Base-by-base conservation (phyloP, 1,140 invertebrate species). In the Chironomus tepperi region DNA sequence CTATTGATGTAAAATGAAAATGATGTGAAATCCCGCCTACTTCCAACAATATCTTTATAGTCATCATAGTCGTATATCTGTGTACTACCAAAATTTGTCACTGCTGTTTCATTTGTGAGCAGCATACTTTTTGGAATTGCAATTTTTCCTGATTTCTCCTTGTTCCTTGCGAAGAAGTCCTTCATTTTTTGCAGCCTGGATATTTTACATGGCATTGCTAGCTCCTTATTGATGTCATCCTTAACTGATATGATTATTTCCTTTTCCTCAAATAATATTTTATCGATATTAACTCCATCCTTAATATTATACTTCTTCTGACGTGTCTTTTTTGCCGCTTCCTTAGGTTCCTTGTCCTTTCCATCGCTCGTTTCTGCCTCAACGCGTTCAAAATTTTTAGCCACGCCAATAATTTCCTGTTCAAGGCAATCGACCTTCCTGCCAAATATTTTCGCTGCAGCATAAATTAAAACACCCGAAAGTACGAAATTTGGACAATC, bases 11-110 rank as follows among this genome's bases (percentile, higher is more conserved):
- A 21, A 18, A 18, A 70, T 70, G 65, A 70, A 70, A 70, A 70
- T 21, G 65, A 70, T 70, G 65, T 70, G 10, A 70, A 70, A 70
- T 70, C 65, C 18, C 18, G n/a, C 12, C 65, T n/a, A 21, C 65
- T 70, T 70, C 65, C 65, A 18, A 70, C 65, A 12, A 70, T 70
- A 19, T 70, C 65, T 6, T 70, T 70, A 12, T 70, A 18, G 19
- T 70, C 65, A 70, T 70, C 65, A 70, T 70, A 70, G 12, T 70
- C 65, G 18, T 70, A 18, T 3, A 70, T 70, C 1, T 18, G 16
- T 70, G 65, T 70, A 21, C 18, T 21, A 7, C 65, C 65, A 70
- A 70, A 70, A 21, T 19, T 70, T 19, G 65, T 18, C n/a, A 70
- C 65, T 0, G 9, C 19, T 1, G 6, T 7, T 9, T 70, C 65